Base-by-base conservation (phyloP, 2,113 vertebrate genomes). In the Catharus fuscescens region DNA sequence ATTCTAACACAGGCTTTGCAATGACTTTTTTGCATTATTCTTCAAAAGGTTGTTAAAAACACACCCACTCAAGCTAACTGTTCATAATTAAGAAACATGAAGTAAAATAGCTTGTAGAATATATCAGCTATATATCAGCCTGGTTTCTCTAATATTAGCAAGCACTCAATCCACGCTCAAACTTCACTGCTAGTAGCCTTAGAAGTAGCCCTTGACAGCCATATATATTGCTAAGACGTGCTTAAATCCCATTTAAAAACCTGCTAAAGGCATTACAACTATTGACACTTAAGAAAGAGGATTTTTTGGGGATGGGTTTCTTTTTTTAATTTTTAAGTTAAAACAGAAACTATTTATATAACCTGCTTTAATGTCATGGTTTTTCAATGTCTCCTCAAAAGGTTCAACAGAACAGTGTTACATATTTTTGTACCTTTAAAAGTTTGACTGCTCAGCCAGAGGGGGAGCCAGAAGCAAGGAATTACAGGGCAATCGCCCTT, bases 11-110 rank as follows among this genome's bases (percentile, higher is more conserved):
- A 24, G 28, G 31, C n/a, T 80, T 86, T 69, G 34, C 42, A 90
- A 61, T 24, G 18, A 80, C 74, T 94, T 62, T 74, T 92, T 65
- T 50, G 31, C 67, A 83, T 54, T 73, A 62, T 18, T 66, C 45
- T 80, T 93, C 86, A 73, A 76, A 94, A 94, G 76, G 72, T 13
- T 95, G 64, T 83, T 38, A 77, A 65, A 92, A 90, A 28, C 59
- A 61, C 38, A 38, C 42, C 84, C 54, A 50, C 59, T 71, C 44
- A 53, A 89, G 53, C 36, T 80, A 94, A 62, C 52, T 2, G 1
- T 69, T 89, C 44, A 47, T 50, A 91, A 92, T 73, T 81, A 67
- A 84, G 93, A 69, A 87, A 79, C 4, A 45, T 32, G 32, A 82
- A 60, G n/a, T 56, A 61, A 96, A 92, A 74, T 13, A 92, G 53